These are phyloP conservation scores for Dipodomys merriami DNA, from an alignment of 2,113 vertebrate genomes.

Conservation along the genomic window DNA sequence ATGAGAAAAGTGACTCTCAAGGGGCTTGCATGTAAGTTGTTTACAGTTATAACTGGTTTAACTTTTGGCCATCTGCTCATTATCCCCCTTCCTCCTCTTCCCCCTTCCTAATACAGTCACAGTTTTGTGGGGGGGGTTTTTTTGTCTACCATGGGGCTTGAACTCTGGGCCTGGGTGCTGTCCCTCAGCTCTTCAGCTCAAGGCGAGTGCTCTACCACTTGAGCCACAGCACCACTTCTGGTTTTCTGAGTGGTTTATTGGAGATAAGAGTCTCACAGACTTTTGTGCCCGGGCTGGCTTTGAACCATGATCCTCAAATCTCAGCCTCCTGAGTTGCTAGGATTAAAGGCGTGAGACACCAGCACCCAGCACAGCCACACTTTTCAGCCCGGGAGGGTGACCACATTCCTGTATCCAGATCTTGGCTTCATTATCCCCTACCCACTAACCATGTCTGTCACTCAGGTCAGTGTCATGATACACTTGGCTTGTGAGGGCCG, in stretches of 20 bases:
- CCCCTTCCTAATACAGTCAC: not conserved
- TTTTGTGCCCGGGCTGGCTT: no score
- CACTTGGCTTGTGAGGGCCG: rapidly evolving
- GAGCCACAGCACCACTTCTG: no score
- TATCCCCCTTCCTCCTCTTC: no score
- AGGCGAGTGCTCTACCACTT: no score
- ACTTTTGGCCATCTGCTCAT: not conserved
- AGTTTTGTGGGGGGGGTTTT: not conserved
- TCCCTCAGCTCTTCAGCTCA: no score
- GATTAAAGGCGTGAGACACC: no score
- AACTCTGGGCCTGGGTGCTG: no score
- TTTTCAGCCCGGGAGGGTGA: not conserved
- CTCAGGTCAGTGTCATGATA: not conserved
- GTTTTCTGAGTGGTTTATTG: no score
- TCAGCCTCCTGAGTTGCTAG: no score
- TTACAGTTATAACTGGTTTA: not conserved
- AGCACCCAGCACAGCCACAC: not conserved
- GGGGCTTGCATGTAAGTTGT: not conserved
- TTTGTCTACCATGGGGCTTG: no score
- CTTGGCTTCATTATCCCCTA: not conserved
- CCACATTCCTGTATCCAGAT: not conserved
- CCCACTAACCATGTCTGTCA: rapidly evolving
- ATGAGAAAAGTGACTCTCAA: not conserved
- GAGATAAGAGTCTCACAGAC: no score
- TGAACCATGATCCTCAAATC: no score